These are phyloP conservation scores for Tragulus kanchil DNA, from an alignment of 2,113 vertebrate genomes.

Conservation along the genomic window DNA sequence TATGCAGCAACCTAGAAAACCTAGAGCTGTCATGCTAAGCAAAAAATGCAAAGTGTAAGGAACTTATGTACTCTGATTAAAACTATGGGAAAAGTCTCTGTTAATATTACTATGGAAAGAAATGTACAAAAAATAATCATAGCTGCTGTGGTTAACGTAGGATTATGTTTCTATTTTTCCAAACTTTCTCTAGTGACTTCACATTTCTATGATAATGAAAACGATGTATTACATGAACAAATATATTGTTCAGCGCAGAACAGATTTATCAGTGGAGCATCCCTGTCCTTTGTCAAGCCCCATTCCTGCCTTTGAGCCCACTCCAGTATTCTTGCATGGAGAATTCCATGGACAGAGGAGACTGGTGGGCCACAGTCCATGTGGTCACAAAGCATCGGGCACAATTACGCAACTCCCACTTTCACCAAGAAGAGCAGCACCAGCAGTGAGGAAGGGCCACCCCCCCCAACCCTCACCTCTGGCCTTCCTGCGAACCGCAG, in stretches of 20 bases:
- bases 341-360: neutral
- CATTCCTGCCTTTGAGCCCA: neutral
- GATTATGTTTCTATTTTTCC: neutral
- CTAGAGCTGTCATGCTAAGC: neutral
- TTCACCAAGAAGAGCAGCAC: neutral
- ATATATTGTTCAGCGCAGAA: neutral
- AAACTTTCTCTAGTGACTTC: neutral
- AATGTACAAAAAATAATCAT: neutral
- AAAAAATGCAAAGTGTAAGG: neutral
- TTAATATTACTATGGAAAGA: neutral
- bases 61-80: neutral
- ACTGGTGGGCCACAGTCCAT: neutral
- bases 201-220: neutral
- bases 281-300: neutral
- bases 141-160: neutral
- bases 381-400: neutral
- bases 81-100: neutral
- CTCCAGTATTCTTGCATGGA: neutral
- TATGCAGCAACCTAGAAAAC: neutral
- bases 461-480: neutral
- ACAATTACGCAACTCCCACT: neutral
- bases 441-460: neutral
- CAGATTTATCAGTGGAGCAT: accelerated
- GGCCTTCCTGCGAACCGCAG: neutral
- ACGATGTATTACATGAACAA: neutral